Percentiles rank a stretch among this genome's conserved stretches.
Evolutionary conservation across 1,140 invertebrate species (phyloP).

Genomic region (Macrobrachium rosenbergii): DNA sequence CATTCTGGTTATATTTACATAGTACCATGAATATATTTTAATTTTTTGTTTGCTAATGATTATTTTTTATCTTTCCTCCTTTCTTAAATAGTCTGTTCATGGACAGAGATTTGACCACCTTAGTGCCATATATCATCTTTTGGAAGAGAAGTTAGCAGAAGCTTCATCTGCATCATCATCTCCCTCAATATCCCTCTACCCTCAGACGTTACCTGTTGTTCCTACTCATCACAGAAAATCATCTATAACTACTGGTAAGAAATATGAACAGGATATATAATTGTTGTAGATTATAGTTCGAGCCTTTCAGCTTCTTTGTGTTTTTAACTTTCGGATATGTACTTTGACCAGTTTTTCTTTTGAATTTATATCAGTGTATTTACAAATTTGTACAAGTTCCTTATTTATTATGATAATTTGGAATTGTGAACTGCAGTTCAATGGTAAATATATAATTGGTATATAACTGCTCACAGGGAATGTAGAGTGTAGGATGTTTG

Average conservation of each 20-base stretch:
- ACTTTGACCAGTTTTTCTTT: too few relatives aligned
- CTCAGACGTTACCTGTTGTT: constrained; percentile 71
- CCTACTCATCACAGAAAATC: constrained; percentile 71
- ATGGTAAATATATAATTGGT: too few relatives aligned
- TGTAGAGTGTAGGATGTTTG: too few relatives aligned
- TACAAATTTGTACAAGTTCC: too few relatives aligned
- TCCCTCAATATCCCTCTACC: constrained; percentile 58
- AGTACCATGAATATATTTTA: too few relatives aligned
- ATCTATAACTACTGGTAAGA: constrained; percentile 60
- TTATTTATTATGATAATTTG: too few relatives aligned
- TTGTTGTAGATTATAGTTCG: neutral
- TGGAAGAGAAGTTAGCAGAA: constrained; percentile 76
- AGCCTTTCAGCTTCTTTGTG: too few relatives aligned
- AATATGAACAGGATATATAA: neutral
- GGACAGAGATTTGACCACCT: constrained; percentile 94
- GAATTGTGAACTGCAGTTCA: too few relatives aligned
- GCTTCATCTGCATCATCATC: constrained; percentile 45
- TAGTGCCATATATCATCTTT: constrained; percentile 95
- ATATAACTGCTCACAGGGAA: too few relatives aligned
- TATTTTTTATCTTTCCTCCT: too few relatives aligned
- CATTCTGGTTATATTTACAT: constrained; percentile 1
- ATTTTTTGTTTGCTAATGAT: constrained; percentile 61
- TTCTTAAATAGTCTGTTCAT: constrained; percentile 78
- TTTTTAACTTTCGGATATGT: too few relatives aligned
- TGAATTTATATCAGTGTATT: too few relatives aligned